These are phyloP conservation scores for Nysson spinosus DNA, from an alignment of 2,888 invertebrate species.

Conservation along the genomic window DNA sequence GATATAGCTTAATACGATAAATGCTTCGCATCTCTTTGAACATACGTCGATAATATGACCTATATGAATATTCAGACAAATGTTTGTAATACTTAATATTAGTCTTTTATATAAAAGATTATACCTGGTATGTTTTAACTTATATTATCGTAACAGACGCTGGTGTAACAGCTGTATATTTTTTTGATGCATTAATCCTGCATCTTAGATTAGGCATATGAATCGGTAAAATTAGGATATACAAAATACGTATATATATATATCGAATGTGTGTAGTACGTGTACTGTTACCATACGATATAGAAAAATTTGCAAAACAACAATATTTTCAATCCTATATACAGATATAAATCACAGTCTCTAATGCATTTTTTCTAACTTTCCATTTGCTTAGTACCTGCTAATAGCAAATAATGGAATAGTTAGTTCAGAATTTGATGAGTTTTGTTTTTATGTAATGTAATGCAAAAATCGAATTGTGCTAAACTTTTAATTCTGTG, in stretches of 20 bases:
- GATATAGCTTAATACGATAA: too few relatives aligned
- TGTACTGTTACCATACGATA: conserved; percentile 12
- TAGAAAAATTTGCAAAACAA: conserved; percentile 48
- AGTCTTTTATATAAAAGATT: conserved; percentile 16
- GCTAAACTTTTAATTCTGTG: too few relatives aligned
- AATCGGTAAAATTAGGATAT: conserved; percentile 32
- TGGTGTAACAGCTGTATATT: too few relatives aligned
- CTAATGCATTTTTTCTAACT: conserved; percentile 38
- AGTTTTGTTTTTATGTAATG: too few relatives aligned
- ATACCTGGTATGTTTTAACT: conserved; percentile 9
- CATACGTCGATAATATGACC: too few relatives aligned
- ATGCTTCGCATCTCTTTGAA: too few relatives aligned
- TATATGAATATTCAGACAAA: conserved; percentile 17
- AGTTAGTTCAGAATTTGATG: too few relatives aligned
- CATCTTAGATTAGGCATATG: conserved; percentile 4
- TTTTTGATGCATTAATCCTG: conserved; percentile 11
- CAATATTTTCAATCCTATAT: conserved; percentile 58
- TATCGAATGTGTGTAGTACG: conserved; percentile 24
- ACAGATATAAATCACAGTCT: conserved; percentile 61
- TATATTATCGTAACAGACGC: too few relatives aligned
- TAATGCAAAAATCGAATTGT: too few relatives aligned
- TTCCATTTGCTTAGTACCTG: too few relatives aligned
- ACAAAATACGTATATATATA: conserved; percentile 36
- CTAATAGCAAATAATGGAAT: too few relatives aligned
- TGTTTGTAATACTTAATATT: conserved; percentile 28